Evolutionary conservation across 1,140 invertebrate species (phyloP).

Genomic region (Papilio helenus): DNA sequence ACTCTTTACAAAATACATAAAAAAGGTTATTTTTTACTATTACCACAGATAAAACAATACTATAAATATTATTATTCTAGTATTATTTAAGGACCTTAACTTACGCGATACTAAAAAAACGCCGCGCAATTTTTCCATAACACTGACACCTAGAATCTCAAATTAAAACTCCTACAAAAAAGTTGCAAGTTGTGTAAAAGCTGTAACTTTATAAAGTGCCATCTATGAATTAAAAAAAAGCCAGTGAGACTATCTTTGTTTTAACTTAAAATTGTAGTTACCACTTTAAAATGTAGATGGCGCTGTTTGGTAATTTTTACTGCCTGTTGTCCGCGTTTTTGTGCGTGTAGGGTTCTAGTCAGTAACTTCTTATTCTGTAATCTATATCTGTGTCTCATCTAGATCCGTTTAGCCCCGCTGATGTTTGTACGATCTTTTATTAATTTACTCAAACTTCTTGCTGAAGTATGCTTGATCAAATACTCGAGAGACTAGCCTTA

Average conservation of each 20-base stretch:
- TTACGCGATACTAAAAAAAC: too few species aligned
- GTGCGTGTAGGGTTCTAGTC: background rate
- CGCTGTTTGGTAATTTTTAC: background rate
- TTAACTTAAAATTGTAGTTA: background rate
- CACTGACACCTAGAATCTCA: conserved; percentile 12
- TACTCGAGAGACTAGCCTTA: too few species aligned
- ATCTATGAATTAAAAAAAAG: background rate
- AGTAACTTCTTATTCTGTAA: background rate
- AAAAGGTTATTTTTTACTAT: too few species aligned
- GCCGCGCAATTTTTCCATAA: background rate
- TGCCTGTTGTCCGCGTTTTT: background rate
- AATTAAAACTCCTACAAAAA: background rate
- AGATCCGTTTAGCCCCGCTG: too few species aligned
- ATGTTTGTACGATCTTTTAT: too few species aligned
- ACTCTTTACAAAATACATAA: too few species aligned
- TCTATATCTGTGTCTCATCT: background rate
- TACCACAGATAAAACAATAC: too few species aligned
- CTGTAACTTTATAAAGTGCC: background rate
- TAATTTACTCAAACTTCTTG: too few species aligned
- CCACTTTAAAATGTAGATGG: background rate
- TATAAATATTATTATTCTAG: too few species aligned
- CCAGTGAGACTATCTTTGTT: too few species aligned
- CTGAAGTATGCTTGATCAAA: too few species aligned
- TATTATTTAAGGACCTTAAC: too few species aligned
- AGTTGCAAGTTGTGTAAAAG: background rate